Conservation (phyloP, 2,113 vertebrate genomes). For the Aspiorhynchus laticeps region DNA sequence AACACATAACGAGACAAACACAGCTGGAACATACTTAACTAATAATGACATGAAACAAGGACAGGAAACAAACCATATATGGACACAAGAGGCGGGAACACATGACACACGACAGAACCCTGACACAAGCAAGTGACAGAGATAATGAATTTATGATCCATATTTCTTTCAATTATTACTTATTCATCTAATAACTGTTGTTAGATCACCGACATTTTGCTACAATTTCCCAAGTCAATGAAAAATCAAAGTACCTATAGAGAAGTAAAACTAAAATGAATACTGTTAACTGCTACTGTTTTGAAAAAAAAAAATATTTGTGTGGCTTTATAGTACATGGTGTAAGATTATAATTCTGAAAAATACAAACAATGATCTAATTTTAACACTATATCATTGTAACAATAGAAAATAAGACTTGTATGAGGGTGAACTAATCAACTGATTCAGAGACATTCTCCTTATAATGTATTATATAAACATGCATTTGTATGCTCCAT, state of each 20-base stretch:
- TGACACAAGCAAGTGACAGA: background rate
- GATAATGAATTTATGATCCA: background rate
- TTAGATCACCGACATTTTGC: background rate
- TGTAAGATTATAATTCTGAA: background rate
- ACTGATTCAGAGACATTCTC: background rate
- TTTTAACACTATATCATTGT: background rate
- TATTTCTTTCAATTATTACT: background rate
- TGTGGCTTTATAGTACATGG: background rate
- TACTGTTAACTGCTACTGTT: background rate
- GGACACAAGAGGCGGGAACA: no score
- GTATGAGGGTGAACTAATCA: background rate
- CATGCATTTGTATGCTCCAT: background rate
- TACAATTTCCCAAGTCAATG: background rate
- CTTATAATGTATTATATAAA: constrained; percentile 15
- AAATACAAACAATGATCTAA: background rate
- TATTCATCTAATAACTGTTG: no score
- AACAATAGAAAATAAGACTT: background rate
- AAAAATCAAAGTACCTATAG: background rate
- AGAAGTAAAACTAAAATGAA: background rate
- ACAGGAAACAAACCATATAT: no score
- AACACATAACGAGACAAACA: no score
- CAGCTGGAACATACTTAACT: no score
- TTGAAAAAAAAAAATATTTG: no score
- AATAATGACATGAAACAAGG: no score
- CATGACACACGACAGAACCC: no score